Evolutionary conservation across 2,888 invertebrate genomes (phyloP), one percentile per base, ranked within the genome.

Genomic region (Mesorhabditis spiculigera): DNA sequence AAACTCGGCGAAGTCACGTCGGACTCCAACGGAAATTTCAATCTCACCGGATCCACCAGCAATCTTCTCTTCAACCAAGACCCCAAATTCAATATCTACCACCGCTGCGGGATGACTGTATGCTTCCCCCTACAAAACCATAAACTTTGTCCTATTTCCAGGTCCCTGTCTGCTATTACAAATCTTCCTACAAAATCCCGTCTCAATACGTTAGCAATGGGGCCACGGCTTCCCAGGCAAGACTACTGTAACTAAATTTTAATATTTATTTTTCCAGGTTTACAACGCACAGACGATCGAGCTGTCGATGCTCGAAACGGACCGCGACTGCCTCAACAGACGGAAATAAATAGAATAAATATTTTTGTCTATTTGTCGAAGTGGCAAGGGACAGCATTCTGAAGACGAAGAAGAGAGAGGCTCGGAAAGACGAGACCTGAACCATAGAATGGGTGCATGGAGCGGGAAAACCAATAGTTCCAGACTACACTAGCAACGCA

Each of bases 31-130:
- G 58, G 58, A 50, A 50, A 50, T 50, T 50, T 50, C 58, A 10
- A 50, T 13, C n/a, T 50, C 10, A 50, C 58, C 10, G 58, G 58
- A 13, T 13, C 58, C 58, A 13, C 58, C 8, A n/a, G n/a, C 58
- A 50, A 50, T 50, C 0, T 10, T 2, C 0, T 50, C 58, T 50
- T n/a, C 58, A n/a, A 50, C n/a, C 58, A 50, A n/a, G 58, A 50
- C 58, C 58, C 58, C 58, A 50, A 50, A n/a, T 50, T 50, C 58
- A 50, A 50, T n/a, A 50, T 50, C 58, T 50, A 50, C n/a, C 58
- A 50, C 58, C 8, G 58, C 8, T 50, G 58, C n/a, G 58, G 58
- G n/a, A 50, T 50, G 58, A 50, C 58, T 10, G 58, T 50, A n/a
- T 13, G 58, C n/a, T 50, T 10, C 8, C 8, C 28, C 28, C 28